phyloP scores from a whole-genome alignment of 2,888 invertebrate genomes.

The Macrophya annulata region DNA sequence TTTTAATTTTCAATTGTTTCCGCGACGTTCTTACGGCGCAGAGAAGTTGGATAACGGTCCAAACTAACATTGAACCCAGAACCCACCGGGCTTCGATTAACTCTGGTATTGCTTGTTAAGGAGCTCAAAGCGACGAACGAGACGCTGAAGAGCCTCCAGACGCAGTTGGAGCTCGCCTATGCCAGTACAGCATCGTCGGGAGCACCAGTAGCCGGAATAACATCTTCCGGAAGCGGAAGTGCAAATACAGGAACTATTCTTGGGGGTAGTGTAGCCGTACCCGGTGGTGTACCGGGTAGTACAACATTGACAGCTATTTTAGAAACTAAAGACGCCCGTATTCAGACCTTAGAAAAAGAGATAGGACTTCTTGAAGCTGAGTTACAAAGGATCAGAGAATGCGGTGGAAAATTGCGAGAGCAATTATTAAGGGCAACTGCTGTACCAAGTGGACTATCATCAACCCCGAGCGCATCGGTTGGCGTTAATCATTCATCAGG shows the following conservation, averaged over 20 bases:
- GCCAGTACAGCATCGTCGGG: constrained; percentile 82
- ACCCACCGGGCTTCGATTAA: constrained; percentile 66
- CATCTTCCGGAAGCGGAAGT: constrained; percentile 58
- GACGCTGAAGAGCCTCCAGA: constrained; percentile 91
- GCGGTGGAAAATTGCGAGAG: constrained; percentile 76
- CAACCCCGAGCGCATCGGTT: background rate
- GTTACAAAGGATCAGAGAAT: constrained; percentile 83
- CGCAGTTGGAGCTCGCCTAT: constrained; percentile 88
- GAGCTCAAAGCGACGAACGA: constrained; percentile 92
- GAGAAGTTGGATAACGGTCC: constrained; percentile 12
- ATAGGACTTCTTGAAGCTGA: constrained; percentile 90
- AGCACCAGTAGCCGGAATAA: constrained; percentile 72
- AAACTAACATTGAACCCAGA: constrained; percentile 42
- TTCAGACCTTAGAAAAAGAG: constrained; percentile 93
- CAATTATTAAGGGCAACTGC: constrained; percentile 74
- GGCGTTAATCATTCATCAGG: constrained; percentile 33
- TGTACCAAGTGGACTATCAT: constrained; percentile 67
- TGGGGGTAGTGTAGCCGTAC: constrained; percentile 77
- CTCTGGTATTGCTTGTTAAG: constrained; percentile 82
- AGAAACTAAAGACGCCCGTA: constrained; percentile 93
- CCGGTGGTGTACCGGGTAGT: constrained; percentile 81
- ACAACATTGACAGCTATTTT: constrained; percentile 90
- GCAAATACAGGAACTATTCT: constrained; percentile 63
- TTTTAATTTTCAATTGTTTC: background rate
- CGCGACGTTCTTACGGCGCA: constrained; percentile 8